phyloP scores from a whole-genome alignment of 2,113 vertebrate species.

The Ailurus styani region DNA sequence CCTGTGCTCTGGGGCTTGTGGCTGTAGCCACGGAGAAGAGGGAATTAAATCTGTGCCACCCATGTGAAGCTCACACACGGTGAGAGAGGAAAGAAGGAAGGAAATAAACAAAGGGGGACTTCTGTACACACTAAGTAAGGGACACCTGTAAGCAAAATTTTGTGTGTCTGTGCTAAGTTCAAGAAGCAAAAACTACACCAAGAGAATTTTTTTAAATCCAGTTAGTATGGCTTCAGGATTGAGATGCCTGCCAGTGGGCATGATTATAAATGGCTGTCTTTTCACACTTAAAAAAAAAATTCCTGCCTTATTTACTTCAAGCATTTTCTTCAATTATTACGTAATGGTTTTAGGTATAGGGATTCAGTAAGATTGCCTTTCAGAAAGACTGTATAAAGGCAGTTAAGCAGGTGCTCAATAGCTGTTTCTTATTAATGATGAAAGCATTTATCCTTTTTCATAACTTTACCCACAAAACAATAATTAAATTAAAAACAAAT shows the following conservation, averaged over 20 bases:
- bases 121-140: not conserved
- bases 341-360: not conserved
- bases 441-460: not conserved
- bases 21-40: too few species aligned
- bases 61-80: rapidly evolving
- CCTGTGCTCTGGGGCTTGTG: not conserved
- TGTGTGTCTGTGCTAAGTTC: not conserved
- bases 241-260: not conserved
- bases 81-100: not conserved
- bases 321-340: not conserved
- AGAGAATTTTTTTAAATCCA: not conserved
- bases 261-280: not conserved
- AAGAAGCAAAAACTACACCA: not conserved
- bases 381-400: not conserved
- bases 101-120: too few species aligned
- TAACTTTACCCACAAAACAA: not conserved
- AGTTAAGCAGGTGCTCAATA: not conserved
- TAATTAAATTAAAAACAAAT: not conserved
- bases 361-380: not conserved
- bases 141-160: not conserved
- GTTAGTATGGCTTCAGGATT: not conserved
- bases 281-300: not conserved
- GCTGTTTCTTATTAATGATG: not conserved
- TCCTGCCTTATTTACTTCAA: not conserved
- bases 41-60: too few species aligned